Conservation (phyloP, 2,113 vertebrate species). For the Centrocercus urophasianus region DNA sequence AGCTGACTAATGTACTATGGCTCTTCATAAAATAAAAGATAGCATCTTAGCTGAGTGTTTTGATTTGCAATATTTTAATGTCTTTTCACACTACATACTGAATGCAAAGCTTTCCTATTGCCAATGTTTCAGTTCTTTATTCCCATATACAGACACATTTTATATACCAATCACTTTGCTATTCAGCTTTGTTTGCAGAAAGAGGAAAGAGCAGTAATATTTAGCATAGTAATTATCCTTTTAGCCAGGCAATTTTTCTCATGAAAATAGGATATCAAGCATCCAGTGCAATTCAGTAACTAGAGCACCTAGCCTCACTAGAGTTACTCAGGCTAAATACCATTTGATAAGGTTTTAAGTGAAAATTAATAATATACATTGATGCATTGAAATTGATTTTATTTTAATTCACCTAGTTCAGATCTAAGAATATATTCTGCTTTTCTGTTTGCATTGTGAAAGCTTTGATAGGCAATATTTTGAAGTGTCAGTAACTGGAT, state of each 20-base stretch:
- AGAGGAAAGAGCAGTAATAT: background rate
- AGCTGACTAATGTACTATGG: background rate
- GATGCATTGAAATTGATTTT: background rate
- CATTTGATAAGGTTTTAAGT: background rate
- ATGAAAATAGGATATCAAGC: background rate
- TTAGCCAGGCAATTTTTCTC: background rate
- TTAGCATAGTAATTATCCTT: slow-evolving; percentile 17
- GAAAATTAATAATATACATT: background rate
- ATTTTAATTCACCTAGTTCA: slow-evolving; percentile 11
- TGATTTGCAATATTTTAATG: background rate
- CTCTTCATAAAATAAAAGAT: background rate
- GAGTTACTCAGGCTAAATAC: background rate
- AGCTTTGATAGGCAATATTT: background rate
- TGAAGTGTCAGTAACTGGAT: background rate
- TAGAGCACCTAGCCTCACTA: background rate
- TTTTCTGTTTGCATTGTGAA: background rate
- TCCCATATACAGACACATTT: background rate
- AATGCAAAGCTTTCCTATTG: background rate
- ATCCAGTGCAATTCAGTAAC: background rate
- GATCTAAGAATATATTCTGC: background rate
- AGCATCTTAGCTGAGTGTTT: background rate
- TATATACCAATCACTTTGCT: background rate
- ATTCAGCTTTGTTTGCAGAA: background rate
- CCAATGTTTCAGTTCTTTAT: background rate
- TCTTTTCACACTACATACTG: background rate